Evolutionary conservation across 2,113 vertebrate genomes (phyloP), one percentile per base, ranked within the genome.

Genomic region (Vimba vimba): DNA sequence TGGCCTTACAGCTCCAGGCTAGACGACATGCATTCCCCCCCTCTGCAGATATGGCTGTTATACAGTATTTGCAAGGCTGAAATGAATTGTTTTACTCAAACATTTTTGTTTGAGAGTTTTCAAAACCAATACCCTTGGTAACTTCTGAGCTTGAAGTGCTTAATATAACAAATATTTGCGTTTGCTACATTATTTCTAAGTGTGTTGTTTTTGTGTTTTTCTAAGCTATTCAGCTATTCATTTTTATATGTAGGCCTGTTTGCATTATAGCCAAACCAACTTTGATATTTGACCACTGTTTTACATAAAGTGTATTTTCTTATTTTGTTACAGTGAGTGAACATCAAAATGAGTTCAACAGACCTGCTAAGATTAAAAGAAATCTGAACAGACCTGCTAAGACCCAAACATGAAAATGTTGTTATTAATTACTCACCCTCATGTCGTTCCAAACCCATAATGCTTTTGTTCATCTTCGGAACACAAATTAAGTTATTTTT

Each of bases 1-100:
- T 89, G 91, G 87, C 91, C 74, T 84, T 89, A 91, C 79, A 76
- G 86, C 81, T 79, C 86, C 89, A 91, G 90, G 88, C 91, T 90
- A 80, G 86, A 87, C 73, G 73, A 76, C 82, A 80, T 27, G 55
- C 47, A 6, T 4, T 60, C 23, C 25, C 7, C 47, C 57, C 55
- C 36, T 64, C 21, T 25, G 50, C 23, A 27, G 43, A 62, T 78
- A 43, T 68, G 21, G 8, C 8, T 43, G 21, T 62, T 66, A 60
- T 19, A 52, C 50, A 52, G 50, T 52, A 15, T 30, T 55, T 57
- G 36, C 9, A 47, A 25, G 64, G 59, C 59, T 80, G 25, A 12
- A 60, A 4, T 76, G 60, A 12, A 25, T 10, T 75, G 15, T 27
- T 1, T 79, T 33, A 33, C 21, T 59, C 30, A 15, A n/a, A 60